Conservation (phyloP, 1,140 invertebrate genomes). For the Coptotermes formosanus region DNA sequence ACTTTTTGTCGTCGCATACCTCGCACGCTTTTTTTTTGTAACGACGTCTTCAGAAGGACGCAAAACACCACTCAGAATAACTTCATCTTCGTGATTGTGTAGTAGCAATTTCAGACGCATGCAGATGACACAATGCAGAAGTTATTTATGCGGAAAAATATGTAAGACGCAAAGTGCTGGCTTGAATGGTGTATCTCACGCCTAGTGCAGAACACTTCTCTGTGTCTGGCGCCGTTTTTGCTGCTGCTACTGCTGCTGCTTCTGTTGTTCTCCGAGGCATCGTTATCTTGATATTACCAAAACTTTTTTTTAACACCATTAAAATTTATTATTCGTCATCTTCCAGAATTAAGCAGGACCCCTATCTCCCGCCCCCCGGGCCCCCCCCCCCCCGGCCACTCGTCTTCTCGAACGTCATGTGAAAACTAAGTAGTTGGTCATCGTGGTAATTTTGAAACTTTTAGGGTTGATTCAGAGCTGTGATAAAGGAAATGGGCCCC, state of each 20-base stretch:
- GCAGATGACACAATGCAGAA: too few species aligned
- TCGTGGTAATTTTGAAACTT: neutral
- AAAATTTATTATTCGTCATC: slow-evolving; percentile 28
- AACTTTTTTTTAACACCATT: neutral
- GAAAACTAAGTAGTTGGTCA: neutral
- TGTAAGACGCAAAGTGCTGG: too few species aligned
- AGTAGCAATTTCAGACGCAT: too few species aligned
- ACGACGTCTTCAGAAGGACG: too few species aligned
- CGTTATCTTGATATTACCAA: neutral
- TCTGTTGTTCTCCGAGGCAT: neutral
- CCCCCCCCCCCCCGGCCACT: too few species aligned
- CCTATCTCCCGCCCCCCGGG: neutral
- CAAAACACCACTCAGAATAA: too few species aligned
- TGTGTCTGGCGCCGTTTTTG: neutral
- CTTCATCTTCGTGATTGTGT: too few species aligned
- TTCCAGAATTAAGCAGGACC: slow-evolving; percentile 27
- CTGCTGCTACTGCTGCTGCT: neutral
- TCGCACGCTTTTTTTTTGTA: too few species aligned
- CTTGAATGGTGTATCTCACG: too few species aligned
- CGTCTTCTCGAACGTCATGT: slow-evolving; percentile 1
- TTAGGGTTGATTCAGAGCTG: slow-evolving; percentile 10
- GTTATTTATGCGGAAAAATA: too few species aligned
- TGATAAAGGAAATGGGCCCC: neutral
- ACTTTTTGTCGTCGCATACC: too few species aligned
- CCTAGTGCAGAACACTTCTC: too few species aligned